Percentiles rank a stretch among this genome's conserved stretches.
Conservation (phyloP, 2,888 invertebrate species). For the Agrotis segetum region DNA sequence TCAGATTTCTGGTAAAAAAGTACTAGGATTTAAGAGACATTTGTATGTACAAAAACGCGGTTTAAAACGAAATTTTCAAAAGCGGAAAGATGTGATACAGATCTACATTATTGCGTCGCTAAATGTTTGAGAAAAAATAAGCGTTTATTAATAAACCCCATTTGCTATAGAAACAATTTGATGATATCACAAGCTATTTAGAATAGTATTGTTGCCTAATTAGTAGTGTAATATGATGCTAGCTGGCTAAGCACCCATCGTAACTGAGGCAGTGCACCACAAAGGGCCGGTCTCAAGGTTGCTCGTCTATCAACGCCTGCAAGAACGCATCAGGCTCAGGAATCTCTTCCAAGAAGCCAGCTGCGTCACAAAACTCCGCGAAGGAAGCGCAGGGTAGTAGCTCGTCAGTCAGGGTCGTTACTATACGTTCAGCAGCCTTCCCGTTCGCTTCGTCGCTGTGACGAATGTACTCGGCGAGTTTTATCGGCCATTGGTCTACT, state of each 20-base stretch:
- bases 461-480: constrained; percentile 97
- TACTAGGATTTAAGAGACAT: background rate
- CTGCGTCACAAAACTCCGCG: constrained; percentile 98
- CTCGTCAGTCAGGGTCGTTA: constrained; percentile 96
- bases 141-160: background rate
- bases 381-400: constrained; percentile 97
- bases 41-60: background rate
- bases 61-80: background rate
- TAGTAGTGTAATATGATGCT: constrained; percentile 16
- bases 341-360: constrained; percentile 94
- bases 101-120: too few relatives aligned
- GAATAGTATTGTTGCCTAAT: background rate
- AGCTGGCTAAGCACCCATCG: constrained; percentile 80
- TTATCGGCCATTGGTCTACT: constrained; percentile 97
- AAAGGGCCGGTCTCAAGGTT: constrained; percentile 79
- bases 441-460: constrained; percentile 97
- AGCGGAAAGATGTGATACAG: too few relatives aligned
- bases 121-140: background rate
- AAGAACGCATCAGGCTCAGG: constrained; percentile 91
- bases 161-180: background rate
- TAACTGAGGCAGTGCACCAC: constrained; percentile 78
- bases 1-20: too few relatives aligned
- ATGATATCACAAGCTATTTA: background rate
- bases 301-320: constrained; percentile 77
- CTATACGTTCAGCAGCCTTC: constrained; percentile 96